Percentiles rank a stretch among this genome's conserved stretches.
Conservation (phyloP, 2,797 vertebrate species). For the Girardinus metallicus region DNA sequence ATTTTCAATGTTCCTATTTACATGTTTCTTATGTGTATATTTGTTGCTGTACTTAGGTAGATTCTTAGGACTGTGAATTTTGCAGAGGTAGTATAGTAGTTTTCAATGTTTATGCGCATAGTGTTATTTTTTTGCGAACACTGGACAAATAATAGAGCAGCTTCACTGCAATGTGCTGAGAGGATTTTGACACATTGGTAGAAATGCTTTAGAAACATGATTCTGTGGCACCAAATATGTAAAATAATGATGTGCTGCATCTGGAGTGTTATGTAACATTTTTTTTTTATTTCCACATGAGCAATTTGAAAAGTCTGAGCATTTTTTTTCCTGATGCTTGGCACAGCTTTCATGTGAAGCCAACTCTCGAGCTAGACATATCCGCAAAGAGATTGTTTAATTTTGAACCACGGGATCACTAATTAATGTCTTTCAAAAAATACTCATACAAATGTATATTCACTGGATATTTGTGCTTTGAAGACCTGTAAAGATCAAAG, state of each 20-base stretch:
- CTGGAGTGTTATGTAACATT: constrained; percentile 1
- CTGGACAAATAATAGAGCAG: background rate
- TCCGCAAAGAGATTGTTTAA: background rate
- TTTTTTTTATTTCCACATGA: constrained; percentile 23
- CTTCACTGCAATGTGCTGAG: background rate
- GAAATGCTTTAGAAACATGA: constrained; percentile 3
- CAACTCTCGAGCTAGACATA: background rate
- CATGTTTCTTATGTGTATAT: background rate
- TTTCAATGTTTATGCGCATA: background rate
- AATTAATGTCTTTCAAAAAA: background rate
- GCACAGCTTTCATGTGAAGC: background rate
- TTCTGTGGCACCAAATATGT: constrained; percentile 28
- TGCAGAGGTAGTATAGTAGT: constrained; percentile 5
- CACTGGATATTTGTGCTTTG: background rate
- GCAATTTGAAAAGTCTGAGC: constrained; percentile 6
- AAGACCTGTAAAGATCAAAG: background rate
- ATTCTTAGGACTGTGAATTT: background rate
- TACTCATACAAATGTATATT: background rate
- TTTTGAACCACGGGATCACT: background rate
- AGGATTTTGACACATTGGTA: background rate
- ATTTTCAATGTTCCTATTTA: background rate
- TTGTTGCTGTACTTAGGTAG: background rate
- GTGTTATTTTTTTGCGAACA: background rate
- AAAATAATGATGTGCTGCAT: constrained; percentile 21
- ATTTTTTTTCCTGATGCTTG: background rate